Conservation (phyloP, 2,888 invertebrate genomes). For the Pimpla rufipes region DNA sequence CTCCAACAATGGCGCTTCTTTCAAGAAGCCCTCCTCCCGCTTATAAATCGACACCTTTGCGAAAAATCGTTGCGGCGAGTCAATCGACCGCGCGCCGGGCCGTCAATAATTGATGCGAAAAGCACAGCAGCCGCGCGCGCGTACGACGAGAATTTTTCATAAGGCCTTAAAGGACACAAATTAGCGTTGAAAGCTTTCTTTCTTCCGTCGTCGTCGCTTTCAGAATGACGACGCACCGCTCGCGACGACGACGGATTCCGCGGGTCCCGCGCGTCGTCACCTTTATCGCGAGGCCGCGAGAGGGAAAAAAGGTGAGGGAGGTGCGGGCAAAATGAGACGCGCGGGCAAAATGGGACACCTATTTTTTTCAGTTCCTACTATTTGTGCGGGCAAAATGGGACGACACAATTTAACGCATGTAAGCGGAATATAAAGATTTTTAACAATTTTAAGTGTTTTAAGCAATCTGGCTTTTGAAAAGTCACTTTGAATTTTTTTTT, state of each 20-base stretch:
- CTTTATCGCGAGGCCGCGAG: constrained; percentile 4
- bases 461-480: too few species aligned
- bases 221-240: background rate
- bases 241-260: constrained; percentile 12
- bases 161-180: background rate
- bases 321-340: too few species aligned
- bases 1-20: too few species aligned
- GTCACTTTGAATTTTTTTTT: too few species aligned
- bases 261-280: constrained; percentile 10
- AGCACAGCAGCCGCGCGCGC: background rate
- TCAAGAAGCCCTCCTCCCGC: too few species aligned
- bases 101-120: background rate
- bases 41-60: background rate
- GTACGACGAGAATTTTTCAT: background rate
- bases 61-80: background rate
- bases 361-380: too few species aligned
- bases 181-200: constrained; percentile 19
- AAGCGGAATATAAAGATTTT: too few species aligned
- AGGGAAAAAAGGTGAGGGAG: too few species aligned
- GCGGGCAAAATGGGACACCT: too few species aligned
- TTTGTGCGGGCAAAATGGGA: too few species aligned
- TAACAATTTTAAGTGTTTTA: too few species aligned
- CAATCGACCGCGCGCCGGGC: background rate
- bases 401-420: too few species aligned
- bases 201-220: constrained; percentile 1